Base-by-base conservation (phyloP, 2,888 invertebrate species). In the Tanypteryx hageni region DNA sequence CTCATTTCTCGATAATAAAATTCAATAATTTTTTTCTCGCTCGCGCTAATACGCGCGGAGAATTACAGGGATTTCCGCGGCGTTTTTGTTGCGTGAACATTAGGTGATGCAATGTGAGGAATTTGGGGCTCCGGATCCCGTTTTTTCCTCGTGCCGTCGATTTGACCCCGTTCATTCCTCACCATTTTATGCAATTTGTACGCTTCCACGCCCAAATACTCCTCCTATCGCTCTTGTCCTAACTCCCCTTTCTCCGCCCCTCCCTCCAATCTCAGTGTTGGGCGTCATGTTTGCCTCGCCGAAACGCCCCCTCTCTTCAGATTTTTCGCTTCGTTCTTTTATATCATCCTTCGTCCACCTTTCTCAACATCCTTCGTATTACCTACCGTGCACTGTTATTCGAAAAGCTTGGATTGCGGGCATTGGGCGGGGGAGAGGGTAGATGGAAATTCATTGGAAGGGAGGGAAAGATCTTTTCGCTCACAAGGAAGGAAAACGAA, bases 261-360 rank as follows among this genome's bases (percentile, higher is more conserved):
- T 31, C 92, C 68, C 22, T 18, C 57, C 64, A 64, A 57, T 82
- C 31, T 18, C 92, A 18, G n/a, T 91, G 58, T 91, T 82, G 57
- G 56, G 68, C 92, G 64, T 91, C 83, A 82, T 89, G 61, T 58
- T 57, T 82, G 92, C 91, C 83, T 82, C 92, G 22, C 5, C 68
- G n/a, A 14, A 16, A 14, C 84, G n/a, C 59, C 59, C 10, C 85
- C 81, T 22, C 27, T 58, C 85, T 22, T 16, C 58, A 57, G n/a
- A 57, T 57, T 85, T 58, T 56, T 58, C 85, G 58, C 85, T 57
- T 57, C 57, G 11, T 58, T n/a, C 85, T 22, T 85, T 57, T 22
- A 56, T 44, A 76, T 83, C 83, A 83, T 57, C 83, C 83, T 83
- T 56, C 44, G 44, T 56, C n/a, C 56, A 83, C 83, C 83, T 57